A percentile compares a stretch with the other conserved stretches of the same genome.
These are phyloP conservation scores for Catocala sponsa DNA, from an alignment of 2,888 invertebrate genomes.

Conservation along the genomic window DNA sequence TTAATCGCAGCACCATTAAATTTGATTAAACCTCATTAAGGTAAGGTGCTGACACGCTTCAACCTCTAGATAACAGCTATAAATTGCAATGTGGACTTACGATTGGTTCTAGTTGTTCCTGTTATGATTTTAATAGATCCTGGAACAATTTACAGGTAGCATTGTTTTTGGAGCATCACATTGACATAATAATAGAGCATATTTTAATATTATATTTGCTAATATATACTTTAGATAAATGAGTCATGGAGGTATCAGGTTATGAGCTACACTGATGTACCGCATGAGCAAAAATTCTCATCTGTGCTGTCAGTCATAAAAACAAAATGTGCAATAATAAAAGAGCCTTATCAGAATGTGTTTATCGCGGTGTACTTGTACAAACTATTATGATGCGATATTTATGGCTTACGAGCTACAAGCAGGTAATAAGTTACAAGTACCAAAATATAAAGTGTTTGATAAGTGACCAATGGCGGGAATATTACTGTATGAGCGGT, in stretches of 20 bases:
- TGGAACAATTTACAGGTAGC: conserved; percentile 69
- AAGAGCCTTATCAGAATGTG: conserved; percentile 44
- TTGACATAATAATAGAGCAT: conserved; percentile 4
- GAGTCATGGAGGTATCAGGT: not conserved
- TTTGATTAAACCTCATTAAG: too few relatives aligned
- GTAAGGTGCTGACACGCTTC: not conserved
- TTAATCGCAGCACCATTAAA: too few relatives aligned
- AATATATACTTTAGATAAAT: not conserved
- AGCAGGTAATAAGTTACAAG: conserved; percentile 9
- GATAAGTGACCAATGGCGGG: not conserved
- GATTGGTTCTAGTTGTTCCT: conserved; percentile 54
- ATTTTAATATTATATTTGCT: not conserved
- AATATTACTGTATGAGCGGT: not conserved
- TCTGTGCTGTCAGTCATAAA: conserved; percentile 26
- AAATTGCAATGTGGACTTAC: conserved; percentile 61
- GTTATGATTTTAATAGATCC: conserved; percentile 67
- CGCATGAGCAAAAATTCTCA: conserved; percentile 16
- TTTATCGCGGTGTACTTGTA: conserved; percentile 35
- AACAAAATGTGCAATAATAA: conserved; percentile 38
- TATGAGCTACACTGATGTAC: conserved; percentile 8
- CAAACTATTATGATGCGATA: conserved; percentile 25
- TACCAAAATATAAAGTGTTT: conserved; percentile 2
- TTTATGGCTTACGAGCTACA: conserved; percentile 26
- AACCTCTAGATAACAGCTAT: conserved; percentile 15
- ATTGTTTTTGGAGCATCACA: conserved; percentile 21